phyloP scores from a whole-genome alignment of 2,113 vertebrate genomes.

The Corapipo altera region DNA sequence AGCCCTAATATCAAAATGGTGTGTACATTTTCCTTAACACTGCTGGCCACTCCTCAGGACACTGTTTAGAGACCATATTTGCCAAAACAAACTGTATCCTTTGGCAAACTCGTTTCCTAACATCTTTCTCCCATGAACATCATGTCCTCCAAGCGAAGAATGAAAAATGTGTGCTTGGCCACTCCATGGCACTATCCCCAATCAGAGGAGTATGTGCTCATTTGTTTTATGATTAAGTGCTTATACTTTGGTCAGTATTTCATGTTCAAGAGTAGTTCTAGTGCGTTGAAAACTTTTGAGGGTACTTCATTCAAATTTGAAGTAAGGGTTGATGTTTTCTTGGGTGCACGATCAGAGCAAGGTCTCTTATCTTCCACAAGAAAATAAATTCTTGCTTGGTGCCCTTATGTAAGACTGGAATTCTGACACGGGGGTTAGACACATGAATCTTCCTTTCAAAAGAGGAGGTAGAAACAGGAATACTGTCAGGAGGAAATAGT shows the following conservation, averaged over 20 bases:
- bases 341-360: background rate
- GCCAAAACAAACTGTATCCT: conserved; percentile 10
- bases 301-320: background rate
- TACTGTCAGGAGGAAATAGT: background rate
- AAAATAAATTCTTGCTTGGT: background rate
- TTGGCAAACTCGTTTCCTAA: background rate
- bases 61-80: background rate
- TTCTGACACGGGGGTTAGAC: background rate
- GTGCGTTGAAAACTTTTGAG: background rate
- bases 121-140: background rate
- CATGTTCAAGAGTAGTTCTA: background rate
- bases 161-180: background rate
- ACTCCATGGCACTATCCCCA: background rate
- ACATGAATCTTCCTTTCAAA: background rate
- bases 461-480: background rate
- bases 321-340: background rate
- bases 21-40: background rate
- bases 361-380: background rate
- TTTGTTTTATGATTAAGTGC: background rate
- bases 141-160: background rate
- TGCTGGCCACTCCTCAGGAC: background rate
- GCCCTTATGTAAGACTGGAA: background rate
- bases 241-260: background rate
- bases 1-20: background rate
- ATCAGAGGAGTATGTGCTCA: background rate